phyloP scores from a whole-genome alignment of 2,113 vertebrate genomes.

The Pseudois nayaur region DNA sequence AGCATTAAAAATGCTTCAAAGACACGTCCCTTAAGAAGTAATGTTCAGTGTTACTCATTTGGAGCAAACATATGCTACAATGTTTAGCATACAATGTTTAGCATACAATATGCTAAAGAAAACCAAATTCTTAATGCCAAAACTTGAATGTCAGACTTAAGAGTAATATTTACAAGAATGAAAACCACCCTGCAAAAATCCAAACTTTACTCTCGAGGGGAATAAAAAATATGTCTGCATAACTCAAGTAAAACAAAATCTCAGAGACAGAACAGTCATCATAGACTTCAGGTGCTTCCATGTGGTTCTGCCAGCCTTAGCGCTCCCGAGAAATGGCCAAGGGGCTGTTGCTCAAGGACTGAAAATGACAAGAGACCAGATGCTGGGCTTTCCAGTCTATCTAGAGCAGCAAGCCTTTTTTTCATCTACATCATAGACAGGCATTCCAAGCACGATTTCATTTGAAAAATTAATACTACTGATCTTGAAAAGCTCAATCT shows the following conservation, averaged over 20 bases:
- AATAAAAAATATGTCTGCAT: background rate
- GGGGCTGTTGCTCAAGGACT: background rate
- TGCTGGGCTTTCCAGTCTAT: background rate
- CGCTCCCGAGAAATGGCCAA: background rate
- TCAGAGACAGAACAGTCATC: background rate
- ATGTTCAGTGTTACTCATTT: background rate
- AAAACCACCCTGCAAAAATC: background rate
- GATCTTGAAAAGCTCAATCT: background rate
- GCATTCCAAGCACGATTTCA: background rate
- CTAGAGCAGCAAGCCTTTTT: background rate
- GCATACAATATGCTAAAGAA: background rate
- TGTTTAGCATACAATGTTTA: background rate
- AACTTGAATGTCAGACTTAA: background rate
- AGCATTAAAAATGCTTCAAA: slow-evolving; percentile 16
- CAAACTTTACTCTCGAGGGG: background rate
- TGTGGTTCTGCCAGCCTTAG: background rate
- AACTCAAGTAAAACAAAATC: slow-evolving; percentile 22
- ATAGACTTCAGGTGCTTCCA: background rate
- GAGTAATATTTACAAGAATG: background rate
- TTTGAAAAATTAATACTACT: background rate
- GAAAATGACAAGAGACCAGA: background rate
- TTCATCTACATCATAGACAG: background rate
- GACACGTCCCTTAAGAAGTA: background rate
- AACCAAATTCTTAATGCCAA: background rate
- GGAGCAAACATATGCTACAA: background rate